Evolutionary conservation across 2,888 invertebrate species (phyloP).

Genomic region (Sussaba pulchella): DNA sequence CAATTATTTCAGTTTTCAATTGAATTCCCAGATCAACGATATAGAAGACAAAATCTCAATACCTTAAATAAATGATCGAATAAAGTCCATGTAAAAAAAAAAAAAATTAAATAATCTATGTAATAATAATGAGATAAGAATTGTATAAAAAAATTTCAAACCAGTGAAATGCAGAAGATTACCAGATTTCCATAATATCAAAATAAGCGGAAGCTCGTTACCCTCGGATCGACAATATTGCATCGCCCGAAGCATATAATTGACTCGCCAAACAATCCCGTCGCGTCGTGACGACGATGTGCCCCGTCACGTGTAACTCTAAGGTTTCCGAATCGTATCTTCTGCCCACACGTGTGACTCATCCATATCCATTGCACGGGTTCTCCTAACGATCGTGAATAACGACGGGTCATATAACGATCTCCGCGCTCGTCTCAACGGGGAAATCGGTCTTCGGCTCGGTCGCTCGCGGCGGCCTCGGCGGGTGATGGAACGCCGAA

Average conservation of each 20-base stretch:
- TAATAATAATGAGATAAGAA: no score
- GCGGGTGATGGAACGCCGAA: conserved; percentile 69
- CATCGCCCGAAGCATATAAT: conserved; percentile 7
- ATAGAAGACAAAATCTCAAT: no score
- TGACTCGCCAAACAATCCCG: conserved; percentile 12
- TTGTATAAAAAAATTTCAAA: no score
- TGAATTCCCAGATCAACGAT: no score
- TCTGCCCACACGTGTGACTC: conserved; percentile 42
- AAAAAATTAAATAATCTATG: no score
- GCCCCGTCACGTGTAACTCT: conserved; percentile 26
- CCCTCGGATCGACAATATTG: background rate
- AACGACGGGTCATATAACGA: conserved; percentile 80
- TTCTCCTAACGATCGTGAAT: conserved; percentile 77
- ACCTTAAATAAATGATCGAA: no score
- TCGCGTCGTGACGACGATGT: conserved; percentile 5
- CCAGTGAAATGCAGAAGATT: no score
- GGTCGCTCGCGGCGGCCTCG: conserved; percentile 12
- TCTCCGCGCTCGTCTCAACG: conserved; percentile 73
- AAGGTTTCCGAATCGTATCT: conserved; percentile 27
- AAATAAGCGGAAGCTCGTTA: no score
- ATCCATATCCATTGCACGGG: conserved; percentile 71
- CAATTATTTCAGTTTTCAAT: no score
- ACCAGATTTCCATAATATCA: no score
- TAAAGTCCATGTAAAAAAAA: no score
- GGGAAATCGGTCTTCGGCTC: no score